Evolutionary conservation across 2,797 vertebrate genomes (phyloP), one percentile per base, ranked within the genome.

Genomic region (Bryconaethiops microstoma): DNA sequence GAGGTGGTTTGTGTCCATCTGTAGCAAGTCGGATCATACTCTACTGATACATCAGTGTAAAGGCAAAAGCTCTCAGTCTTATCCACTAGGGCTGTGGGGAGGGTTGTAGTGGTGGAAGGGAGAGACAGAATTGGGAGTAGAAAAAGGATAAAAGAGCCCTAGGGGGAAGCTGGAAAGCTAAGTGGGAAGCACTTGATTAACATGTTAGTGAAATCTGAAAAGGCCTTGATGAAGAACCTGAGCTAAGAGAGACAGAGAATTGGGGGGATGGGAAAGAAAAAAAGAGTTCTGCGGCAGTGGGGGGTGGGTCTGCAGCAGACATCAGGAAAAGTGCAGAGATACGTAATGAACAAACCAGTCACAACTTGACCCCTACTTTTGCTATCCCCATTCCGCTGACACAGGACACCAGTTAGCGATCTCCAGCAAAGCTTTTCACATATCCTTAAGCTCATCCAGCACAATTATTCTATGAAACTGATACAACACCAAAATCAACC

Each of bases 311-410:
- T 82, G 76, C 69, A 48, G 40, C 62, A 74, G 54, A 57, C 59
- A 68, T 62, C 77, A 75, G 77, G 25, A 70, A 79, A 74, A 74
- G 42, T 71, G 54, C 14, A 7, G 81, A 78, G 64, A 71, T 78
- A 63, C 40, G 39, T 69, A 79, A 79, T 71, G 59, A 76, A 39
- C 48, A 25, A 70, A 64, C 65, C 48, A 68, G 62, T 70, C 55
- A 83, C 73, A 83, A 79, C 72, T 76, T 81, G 48, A 79, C 76
- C 67, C 76, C 40, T 68, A 77, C 48, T 74, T 70, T 76, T 19
- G 35, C 75, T 17, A n/a, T 40, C 48, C 23, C 60, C 70, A 55
- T 68, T 60, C 48, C 68, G 54, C 73, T 72, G 13, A 68, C 19
- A 60, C 23, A 2, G 16, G 21, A 39, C 21, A 65, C n/a, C 59